Percentiles rank a stretch among this genome's conserved stretches.
These are phyloP conservation scores for Pantherophis guttatus DNA, from an alignment of 2,113 vertebrate genomes.

Conservation along the genomic window DNA sequence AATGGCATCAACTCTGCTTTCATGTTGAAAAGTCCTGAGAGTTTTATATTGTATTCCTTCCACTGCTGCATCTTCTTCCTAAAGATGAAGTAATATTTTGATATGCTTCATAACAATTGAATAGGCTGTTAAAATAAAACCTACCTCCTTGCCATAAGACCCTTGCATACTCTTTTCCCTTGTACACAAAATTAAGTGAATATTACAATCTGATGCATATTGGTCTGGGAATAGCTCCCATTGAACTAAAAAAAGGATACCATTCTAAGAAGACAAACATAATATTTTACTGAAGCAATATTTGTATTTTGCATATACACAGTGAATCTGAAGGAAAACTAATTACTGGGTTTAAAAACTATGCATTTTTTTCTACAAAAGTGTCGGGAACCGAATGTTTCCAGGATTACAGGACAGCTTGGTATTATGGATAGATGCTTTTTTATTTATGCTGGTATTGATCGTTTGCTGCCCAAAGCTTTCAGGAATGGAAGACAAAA, in stretches of 20 bases:
- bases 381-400: not conserved
- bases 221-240: not conserved
- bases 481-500: not conserved
- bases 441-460: not conserved
- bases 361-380: not conserved
- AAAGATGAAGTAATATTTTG: slow-evolving; percentile 59
- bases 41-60: slow-evolving; percentile 87
- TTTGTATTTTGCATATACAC: not conserved
- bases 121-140: not conserved
- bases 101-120: not conserved
- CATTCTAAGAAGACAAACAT: not conserved
- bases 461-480: not conserved
- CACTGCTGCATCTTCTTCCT: slow-evolving; percentile 90
- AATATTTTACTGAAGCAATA: not conserved
- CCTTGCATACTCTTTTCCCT: not conserved
- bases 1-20: slow-evolving; percentile 82
- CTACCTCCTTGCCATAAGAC: not conserved
- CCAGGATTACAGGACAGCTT: not conserved
- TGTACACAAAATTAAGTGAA: not conserved
- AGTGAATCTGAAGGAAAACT: not conserved
- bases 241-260: not conserved
- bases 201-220: not conserved
- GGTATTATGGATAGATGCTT: not conserved
- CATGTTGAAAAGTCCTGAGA: slow-evolving; percentile 84
- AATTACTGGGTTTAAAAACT: not conserved